phyloP scores from a whole-genome alignment of 2,113 vertebrate species.

The Damaliscus lunatus region DNA sequence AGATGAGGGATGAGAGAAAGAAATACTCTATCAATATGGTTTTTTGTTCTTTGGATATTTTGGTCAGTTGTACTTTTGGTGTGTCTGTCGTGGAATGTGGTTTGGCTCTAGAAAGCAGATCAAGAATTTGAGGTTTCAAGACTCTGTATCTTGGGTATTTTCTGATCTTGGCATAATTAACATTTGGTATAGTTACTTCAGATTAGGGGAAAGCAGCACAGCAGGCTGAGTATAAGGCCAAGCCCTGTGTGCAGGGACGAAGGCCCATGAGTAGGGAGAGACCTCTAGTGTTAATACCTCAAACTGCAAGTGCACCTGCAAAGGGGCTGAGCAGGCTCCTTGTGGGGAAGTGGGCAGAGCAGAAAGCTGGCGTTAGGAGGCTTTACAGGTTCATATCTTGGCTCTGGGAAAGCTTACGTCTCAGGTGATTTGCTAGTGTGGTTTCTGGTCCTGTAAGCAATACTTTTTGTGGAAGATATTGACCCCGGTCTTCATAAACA shows the following conservation, averaged over 20 bases:
- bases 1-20: rapidly evolving
- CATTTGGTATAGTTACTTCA: not conserved
- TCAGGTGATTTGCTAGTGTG: not conserved
- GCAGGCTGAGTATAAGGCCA: not conserved
- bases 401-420: not conserved
- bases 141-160: not conserved
- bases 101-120: not conserved
- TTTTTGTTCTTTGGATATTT: not conserved
- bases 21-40: not conserved
- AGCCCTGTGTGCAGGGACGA: not conserved
- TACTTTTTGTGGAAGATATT: not conserved
- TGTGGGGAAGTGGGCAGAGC: not conserved
- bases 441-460: not conserved
- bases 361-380: not conserved
- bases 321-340: not conserved
- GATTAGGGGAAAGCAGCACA: not conserved
- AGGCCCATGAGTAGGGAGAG: constrained; percentile 32
- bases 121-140: not conserved
- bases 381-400: not conserved
- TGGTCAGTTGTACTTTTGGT: not conserved
- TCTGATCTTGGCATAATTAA: not conserved
- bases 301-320: not conserved
- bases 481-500: not conserved
- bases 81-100: not conserved
- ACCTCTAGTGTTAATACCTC: constrained; percentile 66